Evolutionary conservation across 37 sponge, comb jelly and placozoan genomes (phyloP).

Genomic region (Mnemiopsis leidyi): DNA sequence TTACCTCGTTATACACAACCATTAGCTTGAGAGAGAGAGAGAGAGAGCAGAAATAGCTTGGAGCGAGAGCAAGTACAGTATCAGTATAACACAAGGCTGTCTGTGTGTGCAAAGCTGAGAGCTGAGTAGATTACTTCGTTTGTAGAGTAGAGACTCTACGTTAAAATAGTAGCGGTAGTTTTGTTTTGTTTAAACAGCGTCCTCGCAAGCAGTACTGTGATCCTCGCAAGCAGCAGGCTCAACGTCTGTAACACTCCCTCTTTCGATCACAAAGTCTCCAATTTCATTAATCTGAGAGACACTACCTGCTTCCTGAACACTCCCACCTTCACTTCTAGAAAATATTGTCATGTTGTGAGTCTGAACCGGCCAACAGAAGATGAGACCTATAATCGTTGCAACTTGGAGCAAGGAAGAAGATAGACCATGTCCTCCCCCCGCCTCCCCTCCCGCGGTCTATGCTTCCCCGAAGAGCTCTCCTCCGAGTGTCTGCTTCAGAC

Average conservation of each 20-base stretch:
- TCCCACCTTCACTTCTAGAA: neutral
- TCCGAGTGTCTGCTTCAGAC: conserved; percentile 4
- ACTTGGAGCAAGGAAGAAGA: neutral
- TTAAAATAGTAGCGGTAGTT: neutral
- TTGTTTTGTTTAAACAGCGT: neutral
- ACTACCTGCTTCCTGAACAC: neutral
- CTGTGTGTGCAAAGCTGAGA: neutral
- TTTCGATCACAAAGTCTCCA: too few relatives aligned
- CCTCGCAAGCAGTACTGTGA: too few relatives aligned
- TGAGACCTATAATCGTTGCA: conserved; percentile 44
- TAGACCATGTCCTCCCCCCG: neutral
- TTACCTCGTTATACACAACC: neutral
- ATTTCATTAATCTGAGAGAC: neutral
- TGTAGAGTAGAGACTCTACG: neutral
- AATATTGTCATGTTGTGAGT: neutral
- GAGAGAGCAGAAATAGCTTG: neutral
- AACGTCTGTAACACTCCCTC: too few relatives aligned
- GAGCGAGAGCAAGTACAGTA: neutral
- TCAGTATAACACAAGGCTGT: neutral
- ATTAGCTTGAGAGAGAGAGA: neutral
- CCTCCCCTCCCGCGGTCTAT: neutral
- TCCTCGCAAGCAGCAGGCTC: too few relatives aligned
- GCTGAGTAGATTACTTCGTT: too few relatives aligned
- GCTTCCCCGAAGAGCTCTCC: neutral
- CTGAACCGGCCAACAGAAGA: neutral